A percentile compares a stretch with the other conserved stretches of the same genome.
Conservation (phyloP, 2,113 vertebrate genomes). For the Callorhinus ursinus region DNA sequence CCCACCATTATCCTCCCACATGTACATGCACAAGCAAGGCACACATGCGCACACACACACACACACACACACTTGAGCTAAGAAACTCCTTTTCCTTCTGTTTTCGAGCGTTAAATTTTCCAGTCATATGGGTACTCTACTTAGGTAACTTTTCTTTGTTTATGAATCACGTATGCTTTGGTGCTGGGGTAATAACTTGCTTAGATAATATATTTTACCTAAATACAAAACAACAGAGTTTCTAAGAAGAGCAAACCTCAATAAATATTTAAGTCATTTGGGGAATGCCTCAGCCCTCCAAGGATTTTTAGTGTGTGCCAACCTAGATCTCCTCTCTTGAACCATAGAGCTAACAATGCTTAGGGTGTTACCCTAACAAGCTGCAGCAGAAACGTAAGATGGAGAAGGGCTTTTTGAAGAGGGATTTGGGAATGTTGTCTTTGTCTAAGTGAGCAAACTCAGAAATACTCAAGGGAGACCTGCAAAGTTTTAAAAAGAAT, state of each 20-base stretch:
- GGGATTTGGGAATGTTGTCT: neutral
- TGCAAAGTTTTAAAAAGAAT: neutral
- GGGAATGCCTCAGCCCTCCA: neutral
- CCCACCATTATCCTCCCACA: neutral
- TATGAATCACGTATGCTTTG: neutral
- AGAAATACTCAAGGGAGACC: neutral
- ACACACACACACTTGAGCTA: neutral
- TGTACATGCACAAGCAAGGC: neutral
- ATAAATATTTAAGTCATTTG: neutral
- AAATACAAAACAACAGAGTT: neutral
- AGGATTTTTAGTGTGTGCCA: neutral
- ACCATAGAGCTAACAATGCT: neutral
- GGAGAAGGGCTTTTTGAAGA: neutral
- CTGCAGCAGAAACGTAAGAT: neutral
- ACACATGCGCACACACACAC: accelerated
- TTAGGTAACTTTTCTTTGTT: neutral
- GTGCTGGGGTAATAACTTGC: neutral
- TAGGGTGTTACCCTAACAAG: neutral
- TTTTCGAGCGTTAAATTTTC: neutral
- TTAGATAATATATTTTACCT: neutral
- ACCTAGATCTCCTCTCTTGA: neutral
- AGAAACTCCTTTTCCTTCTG: neutral
- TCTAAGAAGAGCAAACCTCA: neutral
- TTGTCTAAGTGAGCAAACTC: neutral
- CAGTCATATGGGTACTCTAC: neutral